phyloP scores from a whole-genome alignment of 2,113 vertebrate genomes.

The Cephalopterus ornatus region DNA sequence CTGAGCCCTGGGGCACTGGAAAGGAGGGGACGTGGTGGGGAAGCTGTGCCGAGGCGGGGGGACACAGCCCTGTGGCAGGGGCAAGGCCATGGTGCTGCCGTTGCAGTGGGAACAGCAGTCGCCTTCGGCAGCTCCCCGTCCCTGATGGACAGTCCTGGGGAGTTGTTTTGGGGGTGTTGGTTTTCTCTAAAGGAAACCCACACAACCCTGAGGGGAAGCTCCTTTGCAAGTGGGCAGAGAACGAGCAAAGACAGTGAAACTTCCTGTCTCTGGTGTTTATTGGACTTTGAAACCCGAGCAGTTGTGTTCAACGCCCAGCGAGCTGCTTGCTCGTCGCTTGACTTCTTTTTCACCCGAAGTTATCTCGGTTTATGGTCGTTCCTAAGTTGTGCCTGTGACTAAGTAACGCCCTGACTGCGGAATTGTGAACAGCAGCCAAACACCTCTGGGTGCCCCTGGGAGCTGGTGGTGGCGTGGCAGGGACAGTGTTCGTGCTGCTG shows the following conservation, averaged over 20 bases:
- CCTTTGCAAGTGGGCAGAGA: neutral
- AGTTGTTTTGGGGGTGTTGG: neutral
- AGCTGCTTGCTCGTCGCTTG: fast-evolving
- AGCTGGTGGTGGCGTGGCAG: neutral
- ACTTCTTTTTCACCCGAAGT: neutral
- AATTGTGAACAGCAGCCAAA: neutral
- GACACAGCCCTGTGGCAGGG: neutral
- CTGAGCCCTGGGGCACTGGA: neutral
- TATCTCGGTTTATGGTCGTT: fast-evolving
- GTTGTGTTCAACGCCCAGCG: fast-evolving
- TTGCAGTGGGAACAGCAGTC: neutral
- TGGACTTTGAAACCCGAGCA: neutral
- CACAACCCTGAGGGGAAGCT: neutral
- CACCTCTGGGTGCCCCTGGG: fast-evolving
- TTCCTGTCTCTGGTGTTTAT: neutral
- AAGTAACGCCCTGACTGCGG: fast-evolving
- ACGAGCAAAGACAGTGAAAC: neutral
- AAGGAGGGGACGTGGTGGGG: neutral
- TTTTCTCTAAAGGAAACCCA: neutral
- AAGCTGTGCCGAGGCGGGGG: neutral
- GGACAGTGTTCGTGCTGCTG: neutral
- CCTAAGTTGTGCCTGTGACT: fast-evolving
- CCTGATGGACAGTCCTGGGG: neutral
- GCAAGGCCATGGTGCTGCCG: fast-evolving
- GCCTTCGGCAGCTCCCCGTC: neutral